These are phyloP conservation scores for Pediacus dermestoides DNA, from an alignment of 2,888 invertebrate genomes.

Conservation along the genomic window DNA sequence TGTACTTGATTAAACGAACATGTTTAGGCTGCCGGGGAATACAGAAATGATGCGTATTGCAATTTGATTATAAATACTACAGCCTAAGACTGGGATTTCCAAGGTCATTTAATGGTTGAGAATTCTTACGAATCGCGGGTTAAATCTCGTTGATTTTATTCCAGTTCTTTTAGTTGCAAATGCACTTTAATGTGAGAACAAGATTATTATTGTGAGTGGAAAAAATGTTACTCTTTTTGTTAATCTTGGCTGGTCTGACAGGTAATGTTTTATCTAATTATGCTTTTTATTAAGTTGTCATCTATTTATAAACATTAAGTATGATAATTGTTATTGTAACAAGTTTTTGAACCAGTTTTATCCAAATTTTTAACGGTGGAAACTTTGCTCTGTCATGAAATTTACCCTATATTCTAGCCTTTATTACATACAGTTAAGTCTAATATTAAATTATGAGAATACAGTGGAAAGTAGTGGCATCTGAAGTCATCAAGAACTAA, in stretches of 20 bases:
- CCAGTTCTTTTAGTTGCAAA: conserved; percentile 3
- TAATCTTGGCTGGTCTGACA: conserved; percentile 7
- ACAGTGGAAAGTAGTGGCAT: too few relatives aligned
- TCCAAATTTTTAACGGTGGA: too few relatives aligned
- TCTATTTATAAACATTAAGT: too few relatives aligned
- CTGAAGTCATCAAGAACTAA: too few relatives aligned
- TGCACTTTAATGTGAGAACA: conserved; percentile 8
- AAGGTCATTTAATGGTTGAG: conserved; percentile 27
- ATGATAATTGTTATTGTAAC: too few relatives aligned
- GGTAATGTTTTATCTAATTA: conserved; percentile 9
- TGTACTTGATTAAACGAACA: too few relatives aligned
- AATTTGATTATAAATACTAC: conserved; percentile 10
- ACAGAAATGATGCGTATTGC: conserved; percentile 22
- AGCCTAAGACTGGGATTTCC: conserved; percentile 26
- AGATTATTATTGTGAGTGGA: conserved; percentile 9
- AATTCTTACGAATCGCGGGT: conserved; percentile 16
- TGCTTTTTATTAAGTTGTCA: too few relatives aligned
- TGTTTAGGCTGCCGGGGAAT: conserved; percentile 13
- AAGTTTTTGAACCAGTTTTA: too few relatives aligned
- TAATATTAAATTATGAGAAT: too few relatives aligned
- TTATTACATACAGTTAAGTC: too few relatives aligned
- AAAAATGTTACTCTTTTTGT: conserved; percentile 9
- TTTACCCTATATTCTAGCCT: too few relatives aligned
- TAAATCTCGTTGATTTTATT: background rate
- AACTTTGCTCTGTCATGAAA: too few relatives aligned